Percentiles rank a stretch among this genome's conserved stretches.
Evolutionary conservation across 2,113 vertebrate species (phyloP).

Genomic region (Papio anubis): DNA sequence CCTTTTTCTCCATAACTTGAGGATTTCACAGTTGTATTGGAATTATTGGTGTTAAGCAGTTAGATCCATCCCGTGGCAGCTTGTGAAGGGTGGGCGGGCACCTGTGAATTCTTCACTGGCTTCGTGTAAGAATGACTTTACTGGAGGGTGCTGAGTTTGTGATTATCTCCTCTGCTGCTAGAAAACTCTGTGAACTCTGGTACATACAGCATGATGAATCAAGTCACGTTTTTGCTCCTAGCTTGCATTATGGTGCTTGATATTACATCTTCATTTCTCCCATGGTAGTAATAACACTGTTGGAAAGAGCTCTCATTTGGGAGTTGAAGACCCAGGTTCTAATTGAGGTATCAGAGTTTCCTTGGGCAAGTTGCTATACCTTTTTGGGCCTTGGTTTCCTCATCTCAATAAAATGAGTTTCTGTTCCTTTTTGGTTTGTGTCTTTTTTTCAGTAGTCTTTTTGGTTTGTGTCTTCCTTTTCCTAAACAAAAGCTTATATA

Average conservation of each 20-base stretch:
- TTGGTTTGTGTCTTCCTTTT: background rate
- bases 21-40: background rate
- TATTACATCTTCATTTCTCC: background rate
- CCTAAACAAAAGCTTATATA: background rate
- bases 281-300: background rate
- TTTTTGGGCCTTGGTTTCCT: background rate
- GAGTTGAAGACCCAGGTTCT: background rate
- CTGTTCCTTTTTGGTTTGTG: background rate
- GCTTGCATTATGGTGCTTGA: background rate
- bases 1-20: background rate
- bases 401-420: background rate
- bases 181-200: background rate
- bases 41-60: background rate
- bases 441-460: background rate
- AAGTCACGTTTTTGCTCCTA: background rate
- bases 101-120: background rate
- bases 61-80: background rate
- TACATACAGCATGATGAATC: background rate
- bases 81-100: background rate
- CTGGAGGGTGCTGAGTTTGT: background rate
- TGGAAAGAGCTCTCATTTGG: background rate
- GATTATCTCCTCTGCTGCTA: background rate
- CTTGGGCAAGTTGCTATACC: background rate
- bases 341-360: background rate
- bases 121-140: background rate